Evolutionary conservation across 2,888 invertebrate genomes (phyloP).

Genomic region (Diarsia rubi): DNA sequence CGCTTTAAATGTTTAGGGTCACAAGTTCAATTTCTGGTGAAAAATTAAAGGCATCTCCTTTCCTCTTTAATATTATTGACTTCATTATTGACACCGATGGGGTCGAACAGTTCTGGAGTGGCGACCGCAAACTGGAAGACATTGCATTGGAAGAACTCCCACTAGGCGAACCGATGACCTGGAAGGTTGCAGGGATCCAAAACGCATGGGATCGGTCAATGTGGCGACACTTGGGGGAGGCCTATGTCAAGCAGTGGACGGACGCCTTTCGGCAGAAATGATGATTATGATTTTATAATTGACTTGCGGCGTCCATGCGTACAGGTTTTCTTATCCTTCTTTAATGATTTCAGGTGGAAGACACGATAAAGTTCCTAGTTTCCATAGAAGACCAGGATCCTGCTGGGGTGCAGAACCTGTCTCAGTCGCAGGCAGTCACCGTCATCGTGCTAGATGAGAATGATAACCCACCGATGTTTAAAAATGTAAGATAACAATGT

Average conservation of each 20-base stretch:
- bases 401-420: constrained; percentile 93
- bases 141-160: no score
- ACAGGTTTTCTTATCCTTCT: background rate
- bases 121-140: no score
- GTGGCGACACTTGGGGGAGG: no score
- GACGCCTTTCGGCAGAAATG: no score
- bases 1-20: constrained; percentile 7
- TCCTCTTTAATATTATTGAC: background rate
- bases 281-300: no score
- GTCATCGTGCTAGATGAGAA: constrained; percentile 97
- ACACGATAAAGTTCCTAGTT: constrained; percentile 95
- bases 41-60: background rate
- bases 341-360: constrained; percentile 91
- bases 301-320: background rate
- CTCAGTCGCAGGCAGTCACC: constrained; percentile 93
- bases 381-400: constrained; percentile 94
- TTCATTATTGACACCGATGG: no score
- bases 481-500: constrained; percentile 90
- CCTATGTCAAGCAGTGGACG: no score
- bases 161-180: no score
- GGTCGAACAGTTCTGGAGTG: no score
- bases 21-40: background rate
- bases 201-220: no score
- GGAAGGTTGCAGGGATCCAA: no score
- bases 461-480: constrained; percentile 96